Percentiles rank a stretch among this genome's conserved stretches.
phyloP scores from a whole-genome alignment of 2,888 invertebrate genomes.

The Orchesellides sinensis region DNA sequence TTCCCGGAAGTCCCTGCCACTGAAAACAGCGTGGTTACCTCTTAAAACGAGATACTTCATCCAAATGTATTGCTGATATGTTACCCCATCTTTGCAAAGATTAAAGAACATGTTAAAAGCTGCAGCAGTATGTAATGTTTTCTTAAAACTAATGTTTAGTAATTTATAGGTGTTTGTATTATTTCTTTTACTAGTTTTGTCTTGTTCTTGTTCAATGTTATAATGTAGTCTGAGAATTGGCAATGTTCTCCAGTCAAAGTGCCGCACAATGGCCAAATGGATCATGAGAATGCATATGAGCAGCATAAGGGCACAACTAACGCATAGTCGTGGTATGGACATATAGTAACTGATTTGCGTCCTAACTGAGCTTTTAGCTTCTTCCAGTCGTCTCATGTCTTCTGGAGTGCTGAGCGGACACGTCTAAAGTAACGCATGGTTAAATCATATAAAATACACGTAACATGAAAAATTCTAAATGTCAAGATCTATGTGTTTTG shows the following conservation, averaged over 20 bases:
- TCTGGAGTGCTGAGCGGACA: slow-evolving; percentile 6
- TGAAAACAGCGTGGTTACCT: slow-evolving; percentile 26
- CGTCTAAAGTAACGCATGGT: no score
- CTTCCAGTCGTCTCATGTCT: slow-evolving; percentile 8
- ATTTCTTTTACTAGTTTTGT: slow-evolving; percentile 20
- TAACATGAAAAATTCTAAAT: no score
- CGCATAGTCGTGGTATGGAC: background rate
- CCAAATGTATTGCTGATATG: slow-evolving; percentile 37
- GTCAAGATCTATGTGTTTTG: no score
- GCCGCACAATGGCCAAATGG: slow-evolving; percentile 25
- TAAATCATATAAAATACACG: no score
- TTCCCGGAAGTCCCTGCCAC: background rate
- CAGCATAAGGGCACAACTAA: background rate
- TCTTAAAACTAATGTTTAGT: no score
- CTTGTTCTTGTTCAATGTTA: slow-evolving; percentile 10
- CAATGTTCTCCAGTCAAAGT: slow-evolving; percentile 33
- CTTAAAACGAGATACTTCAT: slow-evolving; percentile 38
- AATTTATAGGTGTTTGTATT: no score
- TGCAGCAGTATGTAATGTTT: no score
- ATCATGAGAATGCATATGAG: slow-evolving; percentile 6
- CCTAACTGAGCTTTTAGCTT: background rate
- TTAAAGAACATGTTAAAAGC: no score
- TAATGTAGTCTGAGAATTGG: slow-evolving; percentile 4
- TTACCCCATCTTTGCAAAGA: slow-evolving; percentile 17
- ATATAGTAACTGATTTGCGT: background rate